Evolutionary conservation across 2,797 vertebrate species (phyloP).

Genomic region (Phylloscopus collybita): DNA sequence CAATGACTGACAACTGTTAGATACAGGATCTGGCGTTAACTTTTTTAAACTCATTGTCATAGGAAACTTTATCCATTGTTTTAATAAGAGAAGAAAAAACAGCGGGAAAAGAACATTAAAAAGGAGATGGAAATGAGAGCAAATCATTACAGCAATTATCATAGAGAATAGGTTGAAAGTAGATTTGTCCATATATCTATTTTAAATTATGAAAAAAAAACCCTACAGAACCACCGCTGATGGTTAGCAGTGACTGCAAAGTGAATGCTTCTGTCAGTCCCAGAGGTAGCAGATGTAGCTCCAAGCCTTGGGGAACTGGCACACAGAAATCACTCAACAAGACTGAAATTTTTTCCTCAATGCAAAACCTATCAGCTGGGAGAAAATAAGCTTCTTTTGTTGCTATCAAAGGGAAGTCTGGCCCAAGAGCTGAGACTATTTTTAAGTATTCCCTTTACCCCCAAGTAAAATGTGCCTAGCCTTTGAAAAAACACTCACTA

Average conservation of each 20-base stretch:
- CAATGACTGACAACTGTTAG: background rate
- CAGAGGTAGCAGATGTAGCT: background rate
- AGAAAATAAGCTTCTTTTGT: background rate
- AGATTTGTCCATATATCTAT: background rate
- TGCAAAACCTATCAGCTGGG: background rate
- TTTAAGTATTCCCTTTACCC: background rate
- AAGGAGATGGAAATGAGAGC: background rate
- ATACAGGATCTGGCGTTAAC: background rate
- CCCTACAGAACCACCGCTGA: background rate
- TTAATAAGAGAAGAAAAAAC: background rate
- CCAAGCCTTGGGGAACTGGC: background rate
- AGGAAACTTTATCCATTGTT: background rate
- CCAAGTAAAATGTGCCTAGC: background rate
- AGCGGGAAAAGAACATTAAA: background rate
- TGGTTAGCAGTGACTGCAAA: background rate
- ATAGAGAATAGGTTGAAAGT: background rate
- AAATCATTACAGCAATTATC: background rate
- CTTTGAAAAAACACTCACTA: conserved; percentile 5
- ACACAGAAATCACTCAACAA: background rate
- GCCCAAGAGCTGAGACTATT: background rate
- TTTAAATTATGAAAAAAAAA: background rate
- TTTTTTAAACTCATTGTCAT: background rate
- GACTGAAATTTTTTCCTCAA: background rate
- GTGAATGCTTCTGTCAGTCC: background rate
- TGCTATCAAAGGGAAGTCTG: background rate